Evolutionary conservation across 2,113 vertebrate genomes (phyloP).

Genomic region (Silurus asotus): DNA sequence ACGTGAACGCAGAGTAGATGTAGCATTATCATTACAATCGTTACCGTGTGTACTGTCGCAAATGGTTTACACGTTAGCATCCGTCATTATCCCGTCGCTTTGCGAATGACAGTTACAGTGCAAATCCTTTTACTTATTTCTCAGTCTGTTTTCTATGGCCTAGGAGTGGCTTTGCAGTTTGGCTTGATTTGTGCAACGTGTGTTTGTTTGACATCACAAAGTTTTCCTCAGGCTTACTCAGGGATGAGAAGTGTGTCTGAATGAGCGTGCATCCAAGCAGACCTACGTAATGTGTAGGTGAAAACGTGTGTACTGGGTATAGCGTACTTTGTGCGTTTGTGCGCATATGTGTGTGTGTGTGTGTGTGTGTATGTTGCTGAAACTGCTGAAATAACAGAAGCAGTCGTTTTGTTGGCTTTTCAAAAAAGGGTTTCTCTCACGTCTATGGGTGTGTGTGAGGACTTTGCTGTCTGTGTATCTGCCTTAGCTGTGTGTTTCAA

Average conservation of each 20-base stretch:
- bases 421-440: conserved; percentile 10
- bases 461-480: conserved; percentile 55
- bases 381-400: conserved; percentile 54
- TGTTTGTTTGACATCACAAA: conserved; percentile 73
- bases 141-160: conserved; percentile 21
- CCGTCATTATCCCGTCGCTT: conserved; percentile 12
- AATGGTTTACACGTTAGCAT: conserved; percentile 29
- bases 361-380: conserved; percentile 17
- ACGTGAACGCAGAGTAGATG: conserved; percentile 27
- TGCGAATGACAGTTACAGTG: conserved; percentile 9
- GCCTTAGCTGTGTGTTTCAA: conserved; percentile 34
- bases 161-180: conserved; percentile 47
- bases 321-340: background rate
- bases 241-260: conserved; percentile 75
- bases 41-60: conserved; percentile 19
- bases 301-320: conserved; percentile 11
- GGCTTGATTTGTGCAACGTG: conserved; percentile 54
- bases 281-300: conserved; percentile 3
- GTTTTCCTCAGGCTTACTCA: conserved; percentile 89
- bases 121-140: conserved; percentile 23
- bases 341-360: conserved; percentile 1
- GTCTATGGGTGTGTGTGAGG: conserved; percentile 51
- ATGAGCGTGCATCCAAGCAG: conserved; percentile 31
- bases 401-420: conserved; percentile 45
- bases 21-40: conserved; percentile 12